These are phyloP conservation scores for Nyctibius bracteatus DNA, from an alignment of 2,113 vertebrate species.

Conservation along the genomic window DNA sequence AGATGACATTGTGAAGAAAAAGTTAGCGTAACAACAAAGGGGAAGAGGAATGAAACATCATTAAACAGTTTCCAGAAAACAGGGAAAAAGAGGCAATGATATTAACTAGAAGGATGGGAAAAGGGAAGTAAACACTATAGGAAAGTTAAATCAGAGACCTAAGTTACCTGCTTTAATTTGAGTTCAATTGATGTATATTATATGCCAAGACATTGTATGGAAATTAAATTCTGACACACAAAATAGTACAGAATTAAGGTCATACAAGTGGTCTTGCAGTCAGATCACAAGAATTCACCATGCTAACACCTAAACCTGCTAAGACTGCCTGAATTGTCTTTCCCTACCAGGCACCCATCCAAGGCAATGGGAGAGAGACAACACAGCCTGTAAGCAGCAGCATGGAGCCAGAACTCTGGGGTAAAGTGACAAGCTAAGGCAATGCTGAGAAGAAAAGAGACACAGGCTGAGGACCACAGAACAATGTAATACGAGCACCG, in stretches of 20 bases:
- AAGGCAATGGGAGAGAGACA: not conserved
- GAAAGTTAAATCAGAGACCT: not conserved
- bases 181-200: not conserved
- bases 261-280: not conserved
- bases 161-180: not conserved
- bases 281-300: not conserved
- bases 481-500: not conserved
- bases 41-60: not conserved
- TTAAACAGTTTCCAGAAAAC: not conserved
- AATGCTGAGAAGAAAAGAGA: not conserved
- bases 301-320: not conserved
- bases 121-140: not conserved
- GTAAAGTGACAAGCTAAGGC: not conserved
- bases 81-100: not conserved
- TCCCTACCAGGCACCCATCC: not conserved
- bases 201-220: not conserved
- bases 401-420: not conserved
- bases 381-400: not conserved
- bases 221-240: not conserved
- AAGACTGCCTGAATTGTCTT: not conserved
- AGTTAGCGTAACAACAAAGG: not conserved
- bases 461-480: not conserved
- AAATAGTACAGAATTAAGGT: not conserved
- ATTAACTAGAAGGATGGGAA: not conserved
- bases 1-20: not conserved